These are phyloP conservation scores for Coluber constrictor DNA, from an alignment of 2,797 vertebrate genomes.

Conservation along the genomic window DNA sequence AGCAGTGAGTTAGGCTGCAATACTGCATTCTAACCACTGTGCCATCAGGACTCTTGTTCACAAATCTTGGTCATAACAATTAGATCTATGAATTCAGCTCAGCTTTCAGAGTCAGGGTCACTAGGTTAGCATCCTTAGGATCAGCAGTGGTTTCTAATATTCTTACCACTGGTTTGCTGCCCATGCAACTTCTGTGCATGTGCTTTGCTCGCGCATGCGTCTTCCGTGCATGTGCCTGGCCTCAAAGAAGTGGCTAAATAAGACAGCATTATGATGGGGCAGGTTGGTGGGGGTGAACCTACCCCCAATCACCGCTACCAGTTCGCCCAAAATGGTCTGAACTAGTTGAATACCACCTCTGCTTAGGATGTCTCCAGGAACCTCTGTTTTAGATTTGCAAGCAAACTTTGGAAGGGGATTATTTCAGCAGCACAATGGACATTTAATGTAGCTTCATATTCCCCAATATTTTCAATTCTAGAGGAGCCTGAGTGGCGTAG, in stretches of 20 bases:
- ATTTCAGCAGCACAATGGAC: not conserved
- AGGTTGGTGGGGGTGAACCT: too few species aligned
- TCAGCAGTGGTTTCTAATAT: too few species aligned
- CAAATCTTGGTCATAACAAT: not conserved
- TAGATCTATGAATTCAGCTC: not conserved
- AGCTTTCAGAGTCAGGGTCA: not conserved
- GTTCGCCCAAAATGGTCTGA: too few species aligned
- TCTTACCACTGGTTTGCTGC: too few species aligned
- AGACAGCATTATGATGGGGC: too few species aligned
- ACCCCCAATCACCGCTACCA: too few species aligned
- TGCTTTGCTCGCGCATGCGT: fast-evolving
- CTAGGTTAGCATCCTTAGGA: not conserved
- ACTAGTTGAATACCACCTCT: too few species aligned
- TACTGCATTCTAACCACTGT: not conserved
- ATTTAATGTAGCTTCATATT: not conserved
- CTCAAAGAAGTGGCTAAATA: too few species aligned
- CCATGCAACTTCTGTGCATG: too few species aligned
- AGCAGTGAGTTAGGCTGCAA: not conserved
- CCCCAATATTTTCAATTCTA: not conserved
- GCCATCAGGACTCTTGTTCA: not conserved
- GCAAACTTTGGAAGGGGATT: not conserved
- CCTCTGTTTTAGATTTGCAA: not conserved
- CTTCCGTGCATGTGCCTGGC: too few species aligned
- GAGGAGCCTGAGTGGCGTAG: too few species aligned
- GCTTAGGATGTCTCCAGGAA: not conserved